Evolutionary conservation across 2,113 vertebrate species (phyloP).

Genomic region (Tilapia sparmanii): DNA sequence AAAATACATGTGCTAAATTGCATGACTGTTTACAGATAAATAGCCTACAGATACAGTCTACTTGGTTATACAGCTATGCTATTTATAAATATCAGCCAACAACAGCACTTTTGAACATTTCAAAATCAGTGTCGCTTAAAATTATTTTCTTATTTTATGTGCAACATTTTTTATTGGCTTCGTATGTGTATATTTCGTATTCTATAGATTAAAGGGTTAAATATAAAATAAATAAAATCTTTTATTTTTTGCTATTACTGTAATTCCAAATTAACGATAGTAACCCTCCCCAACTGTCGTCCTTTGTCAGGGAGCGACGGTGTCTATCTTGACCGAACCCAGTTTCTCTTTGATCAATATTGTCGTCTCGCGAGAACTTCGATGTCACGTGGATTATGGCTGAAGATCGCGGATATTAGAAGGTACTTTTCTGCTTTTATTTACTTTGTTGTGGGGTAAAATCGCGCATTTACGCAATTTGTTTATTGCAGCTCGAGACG

Average conservation of each 20-base stretch:
- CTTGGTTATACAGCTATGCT: neutral
- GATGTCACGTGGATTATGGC: slow-evolving; percentile 48
- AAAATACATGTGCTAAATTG: neutral
- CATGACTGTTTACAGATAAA: neutral
- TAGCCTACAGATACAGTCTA: neutral
- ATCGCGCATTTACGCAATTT: neutral
- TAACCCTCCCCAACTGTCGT: neutral
- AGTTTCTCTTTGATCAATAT: neutral
- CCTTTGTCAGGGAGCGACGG: fast-evolving
- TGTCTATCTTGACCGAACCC: neutral
- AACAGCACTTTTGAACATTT: neutral
- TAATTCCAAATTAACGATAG: neutral
- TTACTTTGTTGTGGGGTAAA: neutral
- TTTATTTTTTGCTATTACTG: neutral
- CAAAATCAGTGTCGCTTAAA: neutral
- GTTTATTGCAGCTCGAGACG: fast-evolving
- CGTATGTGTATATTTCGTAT: neutral
- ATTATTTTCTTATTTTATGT: neutral
- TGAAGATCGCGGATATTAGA: slow-evolving; percentile 53
- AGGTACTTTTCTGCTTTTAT: slow-evolving; percentile 66
- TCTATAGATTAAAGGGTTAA: neutral
- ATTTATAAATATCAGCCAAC: neutral
- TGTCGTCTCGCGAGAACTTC: slow-evolving; percentile 36
- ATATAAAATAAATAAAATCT: fast-evolving
- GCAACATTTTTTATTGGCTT: neutral